phyloP scores from a whole-genome alignment of 37 sponge, comb jelly and placozoan species.

The Eunapius fragilis region DNA sequence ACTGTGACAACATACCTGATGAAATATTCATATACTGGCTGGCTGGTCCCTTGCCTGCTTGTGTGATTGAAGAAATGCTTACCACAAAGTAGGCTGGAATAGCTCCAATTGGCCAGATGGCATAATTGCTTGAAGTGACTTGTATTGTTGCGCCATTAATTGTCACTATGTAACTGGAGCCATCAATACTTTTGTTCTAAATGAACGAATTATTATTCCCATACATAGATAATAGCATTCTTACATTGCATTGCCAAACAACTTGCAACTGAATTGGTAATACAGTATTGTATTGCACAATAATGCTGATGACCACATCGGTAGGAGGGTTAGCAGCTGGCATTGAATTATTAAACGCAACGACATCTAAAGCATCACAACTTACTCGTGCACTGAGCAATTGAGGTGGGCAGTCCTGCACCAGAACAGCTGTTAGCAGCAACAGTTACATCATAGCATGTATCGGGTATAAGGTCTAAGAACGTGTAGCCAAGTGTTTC shows the following conservation, averaged over 20 bases:
- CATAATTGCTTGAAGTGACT: background rate
- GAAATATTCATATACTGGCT: background rate
- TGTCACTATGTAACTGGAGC: background rate
- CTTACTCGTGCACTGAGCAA: background rate
- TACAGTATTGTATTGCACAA: background rate
- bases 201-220: background rate
- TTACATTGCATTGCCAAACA: background rate
- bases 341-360: background rate
- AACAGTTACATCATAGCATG: background rate
- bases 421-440: background rate
- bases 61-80: background rate
- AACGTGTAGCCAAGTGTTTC: background rate
- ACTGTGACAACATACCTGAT: background rate
- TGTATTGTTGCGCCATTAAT: background rate
- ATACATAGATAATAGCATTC: background rate
- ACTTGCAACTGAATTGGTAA: background rate
- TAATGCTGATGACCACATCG: background rate
- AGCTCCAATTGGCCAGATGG: background rate
- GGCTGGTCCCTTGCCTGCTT: background rate
- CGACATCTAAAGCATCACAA: background rate
- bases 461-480: background rate
- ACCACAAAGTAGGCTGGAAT: background rate
- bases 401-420: background rate
- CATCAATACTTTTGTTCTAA: background rate
- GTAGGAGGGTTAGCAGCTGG: background rate